Percentiles rank a stretch among this genome's conserved stretches.
Conservation (phyloP, 2,113 vertebrate genomes). For the Cheirogaleus medius region DNA sequence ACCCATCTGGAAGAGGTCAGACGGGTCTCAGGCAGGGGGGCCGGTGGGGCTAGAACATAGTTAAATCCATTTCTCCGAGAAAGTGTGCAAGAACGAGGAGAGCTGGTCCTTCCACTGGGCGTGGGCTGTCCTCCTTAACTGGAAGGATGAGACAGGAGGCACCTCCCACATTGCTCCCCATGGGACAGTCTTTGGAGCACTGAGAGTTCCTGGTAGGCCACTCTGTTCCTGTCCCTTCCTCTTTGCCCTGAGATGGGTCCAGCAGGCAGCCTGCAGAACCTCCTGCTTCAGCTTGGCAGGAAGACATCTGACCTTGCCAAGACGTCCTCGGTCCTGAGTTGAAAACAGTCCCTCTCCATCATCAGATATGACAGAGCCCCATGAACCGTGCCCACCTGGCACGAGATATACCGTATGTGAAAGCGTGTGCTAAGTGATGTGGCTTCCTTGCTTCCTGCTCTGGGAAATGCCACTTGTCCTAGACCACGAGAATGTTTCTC, state of each 20-base stretch:
- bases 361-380: background rate
- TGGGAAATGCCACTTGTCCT: background rate
- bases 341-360: background rate
- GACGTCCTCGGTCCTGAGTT: background rate
- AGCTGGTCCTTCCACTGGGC: fast-evolving
- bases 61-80: background rate
- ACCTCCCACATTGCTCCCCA: background rate
- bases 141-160: background rate
- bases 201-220: no score
- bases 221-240: background rate
- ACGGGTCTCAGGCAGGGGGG: background rate
- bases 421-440: background rate
- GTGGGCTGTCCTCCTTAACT: background rate
- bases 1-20: background rate
- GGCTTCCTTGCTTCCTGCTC: background rate
- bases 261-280: background rate
- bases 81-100: background rate
- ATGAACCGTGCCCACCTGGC: background rate
- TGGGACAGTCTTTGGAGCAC: background rate
- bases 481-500: background rate
- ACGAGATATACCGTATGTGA: fast-evolving
- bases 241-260: background rate
- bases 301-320: background rate
- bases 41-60: background rate
- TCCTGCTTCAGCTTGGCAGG: background rate